A percentile compares a stretch with the other conserved stretches of the same genome.
phyloP scores from a whole-genome alignment of 1,140 invertebrate species.

The Cyphomyrmex costatus region DNA sequence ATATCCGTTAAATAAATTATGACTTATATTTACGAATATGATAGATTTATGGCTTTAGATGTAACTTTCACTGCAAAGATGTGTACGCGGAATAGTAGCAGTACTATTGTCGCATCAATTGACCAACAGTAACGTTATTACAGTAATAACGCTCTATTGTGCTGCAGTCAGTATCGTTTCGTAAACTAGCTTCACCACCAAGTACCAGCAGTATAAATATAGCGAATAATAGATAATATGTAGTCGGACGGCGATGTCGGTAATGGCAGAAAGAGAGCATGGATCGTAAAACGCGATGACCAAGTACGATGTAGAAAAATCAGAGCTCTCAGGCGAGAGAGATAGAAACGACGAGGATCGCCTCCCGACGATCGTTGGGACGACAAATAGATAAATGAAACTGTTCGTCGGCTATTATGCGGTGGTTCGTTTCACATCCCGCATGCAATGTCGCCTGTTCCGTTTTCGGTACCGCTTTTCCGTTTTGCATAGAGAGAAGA shows the following conservation, averaged over 20 bases:
- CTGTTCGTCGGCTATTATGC: constrained; percentile 4
- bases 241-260: neutral
- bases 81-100: neutral
- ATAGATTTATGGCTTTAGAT: neutral
- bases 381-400: constrained; percentile 58
- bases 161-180: constrained; percentile 26
- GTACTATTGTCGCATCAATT: constrained; percentile 17
- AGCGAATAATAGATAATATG: constrained; percentile 32
- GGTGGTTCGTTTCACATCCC: constrained; percentile 23
- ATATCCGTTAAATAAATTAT: neutral
- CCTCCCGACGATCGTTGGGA: no score
- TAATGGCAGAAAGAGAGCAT: constrained; percentile 7
- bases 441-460: neutral
- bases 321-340: neutral
- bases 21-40: neutral
- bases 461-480: constrained; percentile 28
- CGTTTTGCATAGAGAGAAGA: constrained; percentile 27
- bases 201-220: neutral
- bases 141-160: constrained; percentile 20
- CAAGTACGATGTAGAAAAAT: constrained; percentile 44
- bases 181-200: neutral
- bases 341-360: neutral
- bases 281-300: constrained; percentile 43
- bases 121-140: constrained; percentile 12
- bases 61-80: neutral